Conservation (phyloP, 2,113 vertebrate genomes). For the Halcyon senegalensis region DNA sequence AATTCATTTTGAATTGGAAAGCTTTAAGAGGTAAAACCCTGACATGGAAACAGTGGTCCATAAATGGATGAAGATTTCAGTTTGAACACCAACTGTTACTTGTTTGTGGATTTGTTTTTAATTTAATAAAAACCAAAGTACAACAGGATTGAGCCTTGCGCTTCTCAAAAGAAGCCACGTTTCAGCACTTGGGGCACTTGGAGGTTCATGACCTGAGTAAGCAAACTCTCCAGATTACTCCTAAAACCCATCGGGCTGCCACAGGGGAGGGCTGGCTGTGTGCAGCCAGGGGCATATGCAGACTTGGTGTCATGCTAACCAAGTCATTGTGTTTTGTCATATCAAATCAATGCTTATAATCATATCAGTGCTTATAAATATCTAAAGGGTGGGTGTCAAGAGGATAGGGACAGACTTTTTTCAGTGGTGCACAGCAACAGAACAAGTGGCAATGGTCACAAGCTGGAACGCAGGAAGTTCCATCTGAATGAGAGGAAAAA, state of each 20-base stretch:
- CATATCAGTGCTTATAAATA: too few species aligned
- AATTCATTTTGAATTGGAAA: neutral
- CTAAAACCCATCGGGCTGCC: neutral
- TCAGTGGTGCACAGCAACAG: too few species aligned
- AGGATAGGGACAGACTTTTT: too few species aligned
- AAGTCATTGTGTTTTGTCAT: neutral
- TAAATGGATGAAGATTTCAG: neutral
- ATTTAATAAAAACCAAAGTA: neutral
- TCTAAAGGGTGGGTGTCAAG: too few species aligned
- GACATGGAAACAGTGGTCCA: neutral
- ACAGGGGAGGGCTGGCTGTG: neutral
- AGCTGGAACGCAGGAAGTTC: too few species aligned
- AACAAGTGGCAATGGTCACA: too few species aligned
- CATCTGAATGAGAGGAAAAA: too few species aligned
- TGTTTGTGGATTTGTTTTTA: neutral
- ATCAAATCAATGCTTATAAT: too few species aligned
- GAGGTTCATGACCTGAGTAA: neutral
- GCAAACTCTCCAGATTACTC: neutral
- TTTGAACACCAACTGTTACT: neutral
- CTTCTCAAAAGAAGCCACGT: neutral
- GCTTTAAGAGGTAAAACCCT: neutral
- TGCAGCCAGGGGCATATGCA: neutral
- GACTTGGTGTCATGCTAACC: neutral
- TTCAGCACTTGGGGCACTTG: neutral
- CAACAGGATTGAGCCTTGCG: neutral